Evolutionary conservation across 37 sponge, comb jelly and placozoan genomes (phyloP), one percentile per base, ranked within the genome.

Genomic region (Trichoplax adhaerens): DNA sequence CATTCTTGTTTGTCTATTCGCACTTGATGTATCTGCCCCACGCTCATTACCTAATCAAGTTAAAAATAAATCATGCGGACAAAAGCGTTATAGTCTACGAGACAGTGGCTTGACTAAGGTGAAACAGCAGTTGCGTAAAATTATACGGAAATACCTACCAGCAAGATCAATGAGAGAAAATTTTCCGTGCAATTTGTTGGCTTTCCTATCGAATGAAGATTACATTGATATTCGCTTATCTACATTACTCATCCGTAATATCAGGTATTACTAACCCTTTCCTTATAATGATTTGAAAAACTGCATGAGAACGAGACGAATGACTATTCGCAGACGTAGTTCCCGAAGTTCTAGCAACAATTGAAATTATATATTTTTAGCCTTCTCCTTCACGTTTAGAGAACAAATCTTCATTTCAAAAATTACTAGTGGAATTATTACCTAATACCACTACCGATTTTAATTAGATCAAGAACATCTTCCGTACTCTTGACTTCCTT

Each of bases 111-210:
- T 29, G 29, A 29, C 29, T 29, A 29, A 29, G 29, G 29, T 29
- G 29, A 29, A 29, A 29, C 29, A 29, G 29, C 29, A 29, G 29
- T 29, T 29, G 29, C 29, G 29, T 29, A 29, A 29, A 29, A 29
- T 29, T 29, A 29, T 29, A 29, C 29, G 29, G 29, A 29, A 29
- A 29, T 29, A 29, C 29, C 29, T 29, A 29, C 29, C 96, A 57
- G 99, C 99, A 57, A 96, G 72, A 64, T 96, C 99, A 74, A 96
- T 96, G 49, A 96, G 83, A 5, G 99, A 96, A 50, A 96, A 83
- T 78, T 96, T 96, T 5, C 99, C 99, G 81, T 86, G 87, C 5
- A 95, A 85, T 65, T 81, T 79, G 52, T 78, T 73, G 56, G n/a
- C 52, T 3, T 74, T 57, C 75, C 50, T 29, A 66, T 5, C 6